These are phyloP conservation scores for Zosterops pallidus DNA, from an alignment of 2,113 vertebrate genomes.

Conservation along the genomic window DNA sequence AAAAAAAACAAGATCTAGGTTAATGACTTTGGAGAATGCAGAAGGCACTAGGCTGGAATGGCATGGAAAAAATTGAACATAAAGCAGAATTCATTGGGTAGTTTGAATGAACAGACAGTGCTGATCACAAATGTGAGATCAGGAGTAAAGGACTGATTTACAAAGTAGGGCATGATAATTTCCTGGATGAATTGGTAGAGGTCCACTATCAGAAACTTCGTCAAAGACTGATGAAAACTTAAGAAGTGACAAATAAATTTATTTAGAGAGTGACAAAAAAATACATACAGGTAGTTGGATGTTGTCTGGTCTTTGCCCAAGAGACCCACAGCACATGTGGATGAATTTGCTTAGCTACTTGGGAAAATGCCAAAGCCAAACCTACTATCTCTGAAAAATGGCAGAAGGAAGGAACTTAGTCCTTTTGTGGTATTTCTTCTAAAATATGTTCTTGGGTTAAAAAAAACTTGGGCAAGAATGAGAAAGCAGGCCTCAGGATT, in stretches of 20 bases:
- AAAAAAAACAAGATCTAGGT: background rate
- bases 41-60: background rate
- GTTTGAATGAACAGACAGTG: background rate
- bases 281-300: background rate
- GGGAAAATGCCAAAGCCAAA: slow-evolving; percentile 1
- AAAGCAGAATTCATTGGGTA: background rate
- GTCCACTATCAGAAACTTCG: background rate
- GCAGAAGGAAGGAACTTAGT: background rate
- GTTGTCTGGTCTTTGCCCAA: background rate
- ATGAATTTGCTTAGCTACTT: background rate
- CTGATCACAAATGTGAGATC: background rate
- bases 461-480: background rate
- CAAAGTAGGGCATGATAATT: background rate
- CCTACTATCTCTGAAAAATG: background rate
- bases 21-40: background rate
- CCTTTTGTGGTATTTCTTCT: slow-evolving; percentile 1
- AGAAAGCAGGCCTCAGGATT: background rate
- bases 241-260: background rate
- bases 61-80: background rate
- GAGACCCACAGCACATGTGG: background rate
- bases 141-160: background rate
- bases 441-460: background rate
- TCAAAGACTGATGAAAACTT: background rate
- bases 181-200: background rate
- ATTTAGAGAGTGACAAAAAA: background rate